Evolutionary conservation across 2,113 vertebrate species (phyloP), one percentile per base, ranked within the genome.

Genomic region (Apistogramma diplotaenia): DNA sequence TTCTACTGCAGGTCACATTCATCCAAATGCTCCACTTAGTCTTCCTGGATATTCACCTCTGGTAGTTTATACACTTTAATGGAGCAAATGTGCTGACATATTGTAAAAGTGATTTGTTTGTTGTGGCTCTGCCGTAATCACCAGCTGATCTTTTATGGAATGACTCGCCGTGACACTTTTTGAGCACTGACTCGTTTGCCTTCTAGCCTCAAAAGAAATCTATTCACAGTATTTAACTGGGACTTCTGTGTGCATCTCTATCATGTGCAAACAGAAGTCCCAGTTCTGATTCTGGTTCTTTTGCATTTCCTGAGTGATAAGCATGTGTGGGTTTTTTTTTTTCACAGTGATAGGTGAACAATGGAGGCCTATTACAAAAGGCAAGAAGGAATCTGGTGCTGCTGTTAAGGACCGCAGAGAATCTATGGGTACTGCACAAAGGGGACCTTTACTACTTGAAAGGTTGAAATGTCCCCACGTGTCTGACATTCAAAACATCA

Each of bases 401-500:
- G 51, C 72, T 3, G 59, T 55, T 23, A 31, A 74, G 27, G 59
- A 27, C 61, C 60, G 37, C 35, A 60, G 18, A 86, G 49, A 76
- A 59, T 76, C 59, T 29, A 43, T 70, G 65, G 65, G 18, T 29
- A 49, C 25, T 51, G 65, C 40, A 49, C 72, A 70, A 67, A 77
- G 40, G 67, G 37, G 54, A 60, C 31, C 19, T 78, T 51, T 0
- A 11, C 62, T 11, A 71, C 27, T 58, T 62, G 12, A 62, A 62
- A 67, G 40, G 23, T 8, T 77, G 71, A 89, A 88, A 83, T 76
- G 56, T 85, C 75, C 46, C 31, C 25, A n/a, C 27, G 3, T 85
- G 79, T 19, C 43, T 87, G 84, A 77, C 88, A 91, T 89, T 89
- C 80, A 78, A 74, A 86, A 75, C 19, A 11, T 56, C 81, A 74